Percentiles rank a stretch among this genome's conserved stretches.
Conservation (phyloP, 2,888 invertebrate genomes). For the Rhyacophila evoluta region DNA sequence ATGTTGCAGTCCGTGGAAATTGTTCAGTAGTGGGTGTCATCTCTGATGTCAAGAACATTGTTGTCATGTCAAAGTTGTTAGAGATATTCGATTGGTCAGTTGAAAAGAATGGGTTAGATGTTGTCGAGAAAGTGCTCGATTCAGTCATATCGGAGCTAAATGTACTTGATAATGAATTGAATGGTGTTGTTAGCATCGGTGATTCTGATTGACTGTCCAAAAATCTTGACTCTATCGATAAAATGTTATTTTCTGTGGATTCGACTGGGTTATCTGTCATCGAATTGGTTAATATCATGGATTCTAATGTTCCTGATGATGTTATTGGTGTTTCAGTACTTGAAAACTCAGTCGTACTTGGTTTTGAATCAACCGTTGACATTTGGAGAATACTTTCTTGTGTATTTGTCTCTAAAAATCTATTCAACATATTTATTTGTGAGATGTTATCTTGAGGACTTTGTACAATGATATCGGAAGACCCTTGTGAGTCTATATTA, state of each 20-base stretch:
- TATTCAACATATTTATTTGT: background rate
- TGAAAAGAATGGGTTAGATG: background rate
- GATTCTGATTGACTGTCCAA: conserved; percentile 16
- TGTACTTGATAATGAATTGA: conserved; percentile 2
- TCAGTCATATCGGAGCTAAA: conserved; percentile 26
- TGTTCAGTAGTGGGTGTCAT: conserved; percentile 31
- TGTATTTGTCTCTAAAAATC: background rate
- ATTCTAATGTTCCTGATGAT: background rate
- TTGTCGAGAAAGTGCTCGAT: conserved; percentile 24
- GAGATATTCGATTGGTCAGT: background rate
- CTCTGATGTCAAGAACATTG: conserved; percentile 31
- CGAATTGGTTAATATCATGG: background rate
- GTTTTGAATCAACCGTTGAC: background rate
- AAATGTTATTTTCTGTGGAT: background rate
- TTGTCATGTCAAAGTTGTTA: conserved; percentile 33
- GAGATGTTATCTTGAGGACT: background rate
- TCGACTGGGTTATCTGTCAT: conserved; percentile 3
- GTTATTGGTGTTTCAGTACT: background rate
- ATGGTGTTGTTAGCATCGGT: conserved; percentile 19
- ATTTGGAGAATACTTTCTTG: background rate
- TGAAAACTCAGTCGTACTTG: background rate
- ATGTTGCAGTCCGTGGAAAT: conserved; percentile 44
- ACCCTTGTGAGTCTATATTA: background rate
- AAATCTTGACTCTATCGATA: background rate
- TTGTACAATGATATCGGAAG: background rate